phyloP scores from a whole-genome alignment of 2,888 invertebrate genomes.

The Thalpophila matura region DNA sequence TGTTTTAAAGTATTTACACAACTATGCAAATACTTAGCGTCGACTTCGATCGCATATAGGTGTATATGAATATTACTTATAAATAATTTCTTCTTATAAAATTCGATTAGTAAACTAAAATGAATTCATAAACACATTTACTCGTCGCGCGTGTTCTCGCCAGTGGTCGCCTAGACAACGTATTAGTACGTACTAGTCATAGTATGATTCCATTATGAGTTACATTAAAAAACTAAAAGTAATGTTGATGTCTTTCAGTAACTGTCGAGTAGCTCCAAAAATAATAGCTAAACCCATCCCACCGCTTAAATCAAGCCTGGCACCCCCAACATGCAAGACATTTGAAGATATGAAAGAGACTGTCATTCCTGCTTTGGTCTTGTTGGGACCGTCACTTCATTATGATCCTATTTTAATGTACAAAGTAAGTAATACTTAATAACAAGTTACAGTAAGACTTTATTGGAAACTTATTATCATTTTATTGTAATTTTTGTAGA shows the following conservation, averaged over 20 bases:
- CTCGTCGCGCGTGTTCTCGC: too few relatives aligned
- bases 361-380: slow-evolving; percentile 96
- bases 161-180: too few relatives aligned
- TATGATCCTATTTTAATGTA: slow-evolving; percentile 97
- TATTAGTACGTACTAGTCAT: too few relatives aligned
- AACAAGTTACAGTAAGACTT: not conserved
- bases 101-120: too few relatives aligned
- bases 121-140: too few relatives aligned
- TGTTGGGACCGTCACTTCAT: slow-evolving; percentile 96
- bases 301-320: slow-evolving; percentile 89
- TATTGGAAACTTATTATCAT: not conserved
- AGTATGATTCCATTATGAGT: not conserved
- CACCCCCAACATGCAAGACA: slow-evolving; percentile 92
- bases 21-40: slow-evolving; percentile 17
- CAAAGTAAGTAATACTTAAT: slow-evolving; percentile 90
- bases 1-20: slow-evolving; percentile 28
- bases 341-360: slow-evolving; percentile 94
- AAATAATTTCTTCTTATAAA: too few relatives aligned
- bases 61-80: too few relatives aligned
- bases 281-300: slow-evolving; percentile 91
- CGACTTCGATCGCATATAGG: not conserved
- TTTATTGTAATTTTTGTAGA: slow-evolving; percentile 67
- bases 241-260: slow-evolving; percentile 81
- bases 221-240: not conserved
- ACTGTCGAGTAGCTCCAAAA: slow-evolving; percentile 94